These are phyloP conservation scores for Lepidochitona cinerea DNA, from an alignment of 2,888 invertebrate species.

Conservation along the genomic window DNA sequence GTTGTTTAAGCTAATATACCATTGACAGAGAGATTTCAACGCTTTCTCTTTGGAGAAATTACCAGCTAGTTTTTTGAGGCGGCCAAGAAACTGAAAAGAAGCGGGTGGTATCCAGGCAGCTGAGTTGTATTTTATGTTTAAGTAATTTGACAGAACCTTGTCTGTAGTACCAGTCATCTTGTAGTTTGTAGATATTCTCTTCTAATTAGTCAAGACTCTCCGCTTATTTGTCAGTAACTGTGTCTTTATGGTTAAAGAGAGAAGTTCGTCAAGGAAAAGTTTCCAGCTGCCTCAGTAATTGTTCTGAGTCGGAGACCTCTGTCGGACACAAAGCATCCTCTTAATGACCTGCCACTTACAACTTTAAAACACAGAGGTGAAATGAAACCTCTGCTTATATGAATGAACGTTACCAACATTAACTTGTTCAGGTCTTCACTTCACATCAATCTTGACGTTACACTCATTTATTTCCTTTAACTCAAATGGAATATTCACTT, in stretches of 20 bases:
- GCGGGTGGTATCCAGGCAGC: background rate
- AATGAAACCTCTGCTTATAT: conserved; percentile 7
- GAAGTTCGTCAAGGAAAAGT: background rate
- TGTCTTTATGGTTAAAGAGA: background rate
- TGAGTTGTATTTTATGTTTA: background rate
- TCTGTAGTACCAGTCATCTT: background rate
- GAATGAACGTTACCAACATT: too few relatives aligned
- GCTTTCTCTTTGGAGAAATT: background rate
- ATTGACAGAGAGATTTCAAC: too few relatives aligned
- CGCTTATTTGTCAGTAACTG: background rate
- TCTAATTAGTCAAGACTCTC: background rate
- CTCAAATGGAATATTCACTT: too few relatives aligned
- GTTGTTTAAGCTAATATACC: too few relatives aligned
- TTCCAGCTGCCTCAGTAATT: background rate
- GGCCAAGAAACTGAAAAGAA: background rate
- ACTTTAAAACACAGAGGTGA: background rate
- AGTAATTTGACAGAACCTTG: background rate
- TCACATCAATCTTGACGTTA: too few relatives aligned
- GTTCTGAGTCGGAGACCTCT: too few relatives aligned
- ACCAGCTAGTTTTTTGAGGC: background rate
- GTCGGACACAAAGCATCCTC: background rate
- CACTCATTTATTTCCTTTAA: too few relatives aligned
- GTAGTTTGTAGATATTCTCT: background rate
- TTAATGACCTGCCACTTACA: background rate
- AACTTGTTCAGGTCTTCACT: too few relatives aligned